phyloP scores from a whole-genome alignment of 1,140 invertebrate genomes.

The Odontomachus brunneus region DNA sequence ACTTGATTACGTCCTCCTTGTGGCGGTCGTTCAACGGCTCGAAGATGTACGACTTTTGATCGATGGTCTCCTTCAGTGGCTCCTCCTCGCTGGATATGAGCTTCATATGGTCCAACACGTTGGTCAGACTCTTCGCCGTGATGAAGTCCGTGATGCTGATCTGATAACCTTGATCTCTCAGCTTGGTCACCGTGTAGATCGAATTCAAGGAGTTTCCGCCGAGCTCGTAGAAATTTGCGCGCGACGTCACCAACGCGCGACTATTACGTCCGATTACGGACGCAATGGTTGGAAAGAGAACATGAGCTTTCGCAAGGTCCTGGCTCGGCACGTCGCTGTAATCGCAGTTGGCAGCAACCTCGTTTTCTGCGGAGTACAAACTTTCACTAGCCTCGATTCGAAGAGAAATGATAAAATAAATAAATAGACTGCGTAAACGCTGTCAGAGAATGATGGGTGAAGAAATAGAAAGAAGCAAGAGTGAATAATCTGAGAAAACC shows the following conservation, averaged over 20 bases:
- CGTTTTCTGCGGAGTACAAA: slow-evolving; percentile 81
- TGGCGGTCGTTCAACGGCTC: slow-evolving; percentile 88
- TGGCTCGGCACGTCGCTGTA: slow-evolving; percentile 87
- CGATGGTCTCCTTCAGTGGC: slow-evolving; percentile 62
- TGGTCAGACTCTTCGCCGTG: slow-evolving; percentile 89
- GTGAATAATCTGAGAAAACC: no score
- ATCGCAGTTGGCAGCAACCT: slow-evolving; percentile 86
- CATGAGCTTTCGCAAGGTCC: slow-evolving; percentile 87
- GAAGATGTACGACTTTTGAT: slow-evolving; percentile 83
- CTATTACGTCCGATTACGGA: slow-evolving; percentile 88
- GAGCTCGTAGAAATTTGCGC: slow-evolving; percentile 92
- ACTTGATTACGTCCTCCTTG: slow-evolving; percentile 87
- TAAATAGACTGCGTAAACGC: no score
- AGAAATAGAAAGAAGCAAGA: no score
- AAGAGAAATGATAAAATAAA: no score
- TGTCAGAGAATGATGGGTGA: no score
- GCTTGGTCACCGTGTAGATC: slow-evolving; percentile 91
- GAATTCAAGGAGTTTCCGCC: slow-evolving; percentile 95
- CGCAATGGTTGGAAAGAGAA: slow-evolving; percentile 90
- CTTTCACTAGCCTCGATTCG: background rate
- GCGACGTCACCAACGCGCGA: slow-evolving; percentile 86
- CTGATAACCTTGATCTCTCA: slow-evolving; percentile 91
- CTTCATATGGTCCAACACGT: slow-evolving; percentile 85
- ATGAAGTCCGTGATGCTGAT: slow-evolving; percentile 93
- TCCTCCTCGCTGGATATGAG: slow-evolving; percentile 21